Evolutionary conservation across 2,888 invertebrate genomes (phyloP).

Genomic region (Eugnorisma glareosa): DNA sequence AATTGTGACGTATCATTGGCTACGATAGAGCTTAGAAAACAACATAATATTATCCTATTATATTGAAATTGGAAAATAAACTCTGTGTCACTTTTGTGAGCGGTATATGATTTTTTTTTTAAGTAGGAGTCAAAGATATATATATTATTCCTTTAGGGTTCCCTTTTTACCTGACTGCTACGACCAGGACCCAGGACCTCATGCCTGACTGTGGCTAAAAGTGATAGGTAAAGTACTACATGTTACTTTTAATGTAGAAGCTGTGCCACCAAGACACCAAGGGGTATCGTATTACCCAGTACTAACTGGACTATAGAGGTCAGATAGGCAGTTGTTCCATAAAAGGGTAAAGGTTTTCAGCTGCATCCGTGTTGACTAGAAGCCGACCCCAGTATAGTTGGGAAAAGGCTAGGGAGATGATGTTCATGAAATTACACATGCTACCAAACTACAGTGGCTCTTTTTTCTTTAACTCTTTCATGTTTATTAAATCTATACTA

Average conservation of each 20-base stretch:
- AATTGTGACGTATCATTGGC: constrained; percentile 29
- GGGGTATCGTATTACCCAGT: not conserved
- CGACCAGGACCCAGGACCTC: no score
- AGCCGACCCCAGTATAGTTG: not conserved
- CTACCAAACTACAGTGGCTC: not conserved
- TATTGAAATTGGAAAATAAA: not conserved
- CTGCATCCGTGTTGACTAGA: not conserved
- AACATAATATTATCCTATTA: not conserved
- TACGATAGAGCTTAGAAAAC: not conserved
- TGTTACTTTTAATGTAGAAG: not conserved
- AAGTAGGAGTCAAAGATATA: not conserved
- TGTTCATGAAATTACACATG: not conserved
- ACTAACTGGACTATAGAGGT: not conserved
- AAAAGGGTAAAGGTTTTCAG: not conserved
- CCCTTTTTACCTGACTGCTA: not conserved
- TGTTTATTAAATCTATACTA: no score
- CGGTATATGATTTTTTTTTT: not conserved
- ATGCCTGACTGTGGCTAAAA: not conserved
- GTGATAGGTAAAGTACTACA: not conserved
- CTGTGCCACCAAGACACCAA: not conserved
- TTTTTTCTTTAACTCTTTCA: no score
- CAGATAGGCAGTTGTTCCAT: not conserved
- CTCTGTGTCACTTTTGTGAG: not conserved
- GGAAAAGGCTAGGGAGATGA: not conserved
- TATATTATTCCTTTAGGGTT: no score